Percentiles rank a stretch among this genome's conserved stretches.
These are phyloP conservation scores for Xylocampa areola DNA, from an alignment of 2,888 invertebrate species.

Conservation along the genomic window DNA sequence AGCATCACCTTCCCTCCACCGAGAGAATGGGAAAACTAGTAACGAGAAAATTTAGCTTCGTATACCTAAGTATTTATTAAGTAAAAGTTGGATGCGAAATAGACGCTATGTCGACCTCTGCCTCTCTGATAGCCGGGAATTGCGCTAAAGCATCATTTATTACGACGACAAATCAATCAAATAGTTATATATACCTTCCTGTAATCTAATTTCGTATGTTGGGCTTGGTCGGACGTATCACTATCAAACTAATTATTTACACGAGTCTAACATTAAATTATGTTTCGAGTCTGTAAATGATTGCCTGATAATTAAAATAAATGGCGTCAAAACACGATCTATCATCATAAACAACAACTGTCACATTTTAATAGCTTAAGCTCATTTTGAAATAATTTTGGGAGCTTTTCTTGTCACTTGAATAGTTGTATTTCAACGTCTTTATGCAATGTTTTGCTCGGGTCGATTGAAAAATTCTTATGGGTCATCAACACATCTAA, in stretches of 20 bases:
- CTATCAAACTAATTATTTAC: constrained; percentile 51
- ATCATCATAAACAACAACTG: constrained; percentile 25
- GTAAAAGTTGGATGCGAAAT: constrained; percentile 54
- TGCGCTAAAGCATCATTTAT: constrained; percentile 49
- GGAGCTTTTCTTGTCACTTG: constrained; percentile 19
- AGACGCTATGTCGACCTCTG: constrained; percentile 33
- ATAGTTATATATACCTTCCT: constrained; percentile 48
- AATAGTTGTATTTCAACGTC: constrained; percentile 29
- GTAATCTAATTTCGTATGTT: constrained; percentile 45
- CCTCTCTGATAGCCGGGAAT: constrained; percentile 45
- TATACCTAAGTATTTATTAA: constrained; percentile 65
- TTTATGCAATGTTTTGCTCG: constrained; percentile 44
- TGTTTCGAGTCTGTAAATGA: constrained; percentile 39
- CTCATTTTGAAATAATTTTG: constrained; percentile 14
- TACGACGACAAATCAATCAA: constrained; percentile 49
- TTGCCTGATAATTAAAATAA: constrained; percentile 48
- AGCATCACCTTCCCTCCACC: constrained; percentile 69
- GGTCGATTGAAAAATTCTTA: constrained; percentile 36
- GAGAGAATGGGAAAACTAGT: constrained; percentile 79
- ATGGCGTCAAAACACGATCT: constrained; percentile 36
- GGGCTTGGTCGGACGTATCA: constrained; percentile 19
- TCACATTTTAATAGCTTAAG: constrained; percentile 16
- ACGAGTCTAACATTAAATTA: constrained; percentile 46
- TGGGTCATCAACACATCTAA: constrained; percentile 53
- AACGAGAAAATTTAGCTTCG: constrained; percentile 71